Percentiles rank a stretch among this genome's conserved stretches.
These are phyloP conservation scores for Pocillopora grandis DNA, from an alignment of 92 coral and sea anemone genomes.

Conservation along the genomic window DNA sequence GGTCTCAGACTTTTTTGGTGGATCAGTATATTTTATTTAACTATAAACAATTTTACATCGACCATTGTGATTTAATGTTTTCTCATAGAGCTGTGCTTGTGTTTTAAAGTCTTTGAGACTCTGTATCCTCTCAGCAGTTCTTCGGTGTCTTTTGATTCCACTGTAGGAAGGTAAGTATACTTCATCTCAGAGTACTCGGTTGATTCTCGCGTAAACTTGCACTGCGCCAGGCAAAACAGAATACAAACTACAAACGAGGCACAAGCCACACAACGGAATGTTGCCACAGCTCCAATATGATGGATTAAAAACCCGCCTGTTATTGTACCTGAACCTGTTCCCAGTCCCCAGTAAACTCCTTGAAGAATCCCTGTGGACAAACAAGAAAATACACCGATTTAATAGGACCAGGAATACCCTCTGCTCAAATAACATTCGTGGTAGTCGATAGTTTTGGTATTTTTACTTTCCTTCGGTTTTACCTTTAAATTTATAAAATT, in stretches of 20 bases:
- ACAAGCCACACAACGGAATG: conserved; percentile 86
- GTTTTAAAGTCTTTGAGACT: conserved; percentile 28
- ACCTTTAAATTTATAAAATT: too few species aligned
- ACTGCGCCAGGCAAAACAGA: conserved; percentile 84
- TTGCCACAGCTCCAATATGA: conserved; percentile 82
- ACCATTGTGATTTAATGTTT: not conserved
- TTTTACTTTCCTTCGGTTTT: too few species aligned
- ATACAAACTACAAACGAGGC: conserved; percentile 71
- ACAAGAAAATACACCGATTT: not conserved
- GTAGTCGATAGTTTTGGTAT: not conserved
- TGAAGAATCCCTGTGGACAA: conserved; percentile 78
- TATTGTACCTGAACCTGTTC: conserved; percentile 92
- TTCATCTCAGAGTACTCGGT: conserved; percentile 57
- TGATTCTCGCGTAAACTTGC: conserved; percentile 75
- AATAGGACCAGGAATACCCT: not conserved
- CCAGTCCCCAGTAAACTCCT: conserved; percentile 99
- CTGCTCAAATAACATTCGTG: not conserved
- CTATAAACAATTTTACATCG: not conserved
- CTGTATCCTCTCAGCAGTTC: conserved; percentile 75
- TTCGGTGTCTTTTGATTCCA: conserved; percentile 87
- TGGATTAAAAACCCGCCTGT: conserved; percentile 93
- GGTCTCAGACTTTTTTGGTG: too few species aligned
- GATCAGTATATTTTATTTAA: too few species aligned
- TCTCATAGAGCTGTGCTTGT: conserved; percentile 6
- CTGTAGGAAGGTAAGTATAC: conserved; percentile 85